Base-by-base conservation (phyloP, 2,888 invertebrate species). In the Rotaria sp. region DNA sequence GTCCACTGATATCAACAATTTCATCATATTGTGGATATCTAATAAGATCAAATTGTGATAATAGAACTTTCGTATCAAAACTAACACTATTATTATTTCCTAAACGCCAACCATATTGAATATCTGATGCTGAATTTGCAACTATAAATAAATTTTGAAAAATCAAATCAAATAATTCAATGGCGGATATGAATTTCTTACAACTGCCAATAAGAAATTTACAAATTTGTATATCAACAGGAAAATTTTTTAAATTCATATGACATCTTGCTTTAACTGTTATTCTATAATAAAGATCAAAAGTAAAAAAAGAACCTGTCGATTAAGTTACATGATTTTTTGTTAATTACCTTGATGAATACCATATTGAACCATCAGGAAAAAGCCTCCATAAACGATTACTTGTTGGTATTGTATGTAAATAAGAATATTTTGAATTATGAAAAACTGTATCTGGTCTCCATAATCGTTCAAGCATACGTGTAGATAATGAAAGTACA, bases 241-340 rank as follows among this genome's bases (percentile, higher is more conserved):
- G 96, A 92, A 96, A 96, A 91, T 95, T 95, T 88, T 94, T 93
- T 84, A 96, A 92, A 90, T 96, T 94, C 96, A 96, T 96, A 7
- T 96, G 95, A 90, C 96, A 96, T 90, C 95, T 95, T 2, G 96
- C 96, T 92, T 96, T 96, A 89, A 96, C 95, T 85, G 96, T 96
- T 89, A 96, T 92, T 90, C 96, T 96, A 92, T 52, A 92, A 92
- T 88, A 2, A 50, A 15, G 35, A 85, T 8, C 7, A 45, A 45
- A 11, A 45, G 45, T 8, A 45, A 45, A 45, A 67, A 35, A 5
- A 57, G 52, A 67, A 26, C 26, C 18, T 30, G 18, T 35, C 21
- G 24, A 84, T 48, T 30, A 15, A 24, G 13, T 5, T 35, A 26
- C 13, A 48, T 48, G 24, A 84, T 52, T 85, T 92, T 95, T 95